Base-by-base conservation (phyloP, 2,113 vertebrate species). In the Saccopteryx bilineata region DNA sequence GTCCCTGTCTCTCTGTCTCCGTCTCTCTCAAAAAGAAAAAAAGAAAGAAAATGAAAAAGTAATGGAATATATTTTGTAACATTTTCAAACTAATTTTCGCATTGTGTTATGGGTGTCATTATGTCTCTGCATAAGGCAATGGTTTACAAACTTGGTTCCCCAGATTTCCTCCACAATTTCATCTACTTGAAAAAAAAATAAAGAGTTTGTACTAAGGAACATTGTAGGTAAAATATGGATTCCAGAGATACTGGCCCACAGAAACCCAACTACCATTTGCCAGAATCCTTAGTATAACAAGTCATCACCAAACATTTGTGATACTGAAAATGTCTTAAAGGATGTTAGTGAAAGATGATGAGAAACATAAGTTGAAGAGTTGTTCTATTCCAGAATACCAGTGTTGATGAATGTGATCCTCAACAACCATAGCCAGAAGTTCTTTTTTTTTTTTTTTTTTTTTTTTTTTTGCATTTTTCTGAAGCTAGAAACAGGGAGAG, bases 51-150 rank as follows among this genome's bases (percentile, higher is more conserved):
- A 39, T 39, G 39, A 39, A 39, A 39, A 39, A 39, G 39, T 39
- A 39, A 39, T 2, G 76, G 31, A 26, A 69, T 85, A 91, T 91
- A 69, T 74, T 83, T 69, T 50, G 68, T 72, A 33, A 46, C 19
- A 74, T 24, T 96, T 96, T 17, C 24, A 93, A 68, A 81, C 39
- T 60, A 56, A 87, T 50, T 78, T 80, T 76, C 52, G 23, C 28
- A 26, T 96, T 93, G 9, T 79, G 13, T 88, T 91, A 33, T 85
- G 39, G 63, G 19, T 90, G 48, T 94, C 76, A 60, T 46, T 88
- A 81, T 28, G 91, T 87, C 11, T 96, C n/a, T 91, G 24, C 18
- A 71, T 91, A 39, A 82, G 28, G 56, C 84, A 58, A 2, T 60
- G 19, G 14, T 50, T 91, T 97, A 94, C 69, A 91, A 71, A 91